Percentiles rank a stretch among this genome's conserved stretches.
phyloP scores from a whole-genome alignment of 2,888 invertebrate species.

The Luperina testacea region DNA sequence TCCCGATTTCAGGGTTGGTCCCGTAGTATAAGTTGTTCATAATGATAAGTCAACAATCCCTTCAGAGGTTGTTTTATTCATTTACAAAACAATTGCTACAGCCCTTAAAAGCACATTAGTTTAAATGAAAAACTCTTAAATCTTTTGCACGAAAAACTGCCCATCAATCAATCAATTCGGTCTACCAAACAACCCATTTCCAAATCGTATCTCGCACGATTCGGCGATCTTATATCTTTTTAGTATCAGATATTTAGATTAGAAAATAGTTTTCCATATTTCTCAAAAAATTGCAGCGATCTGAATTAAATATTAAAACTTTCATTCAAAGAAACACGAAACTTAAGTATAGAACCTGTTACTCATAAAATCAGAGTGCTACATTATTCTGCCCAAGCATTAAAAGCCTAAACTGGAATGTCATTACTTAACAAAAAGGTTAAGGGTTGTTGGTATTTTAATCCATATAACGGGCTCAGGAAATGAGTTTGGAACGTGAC shows the following conservation, averaged over 20 bases:
- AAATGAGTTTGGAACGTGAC: constrained; percentile 50
- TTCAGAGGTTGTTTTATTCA: too few relatives aligned
- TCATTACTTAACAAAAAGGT: constrained; percentile 44
- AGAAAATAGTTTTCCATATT: neutral
- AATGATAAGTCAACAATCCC: too few relatives aligned
- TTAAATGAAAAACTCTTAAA: too few relatives aligned
- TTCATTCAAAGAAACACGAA: neutral
- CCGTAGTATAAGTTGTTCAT: too few relatives aligned
- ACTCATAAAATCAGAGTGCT: constrained; percentile 10
- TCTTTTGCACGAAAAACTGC: neutral
- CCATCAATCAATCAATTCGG: neutral
- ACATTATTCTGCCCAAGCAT: constrained; percentile 1
- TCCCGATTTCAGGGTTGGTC: too few relatives aligned
- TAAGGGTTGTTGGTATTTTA: constrained; percentile 50
- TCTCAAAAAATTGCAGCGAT: neutral
- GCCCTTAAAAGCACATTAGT: neutral
- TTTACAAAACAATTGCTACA: neutral
- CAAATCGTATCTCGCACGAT: too few relatives aligned
- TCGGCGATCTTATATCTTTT: neutral
- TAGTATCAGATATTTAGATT: neutral
- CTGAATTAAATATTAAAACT: neutral
- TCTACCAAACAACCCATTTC: neutral
- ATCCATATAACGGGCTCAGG: constrained; percentile 50
- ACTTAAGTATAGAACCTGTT: neutral
- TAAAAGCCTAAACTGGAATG: constrained; percentile 30